Percentiles rank a stretch among this genome's conserved stretches.
These are phyloP conservation scores for Lepidothrix coronata DNA, from an alignment of 2,113 vertebrate species.

Conservation along the genomic window DNA sequence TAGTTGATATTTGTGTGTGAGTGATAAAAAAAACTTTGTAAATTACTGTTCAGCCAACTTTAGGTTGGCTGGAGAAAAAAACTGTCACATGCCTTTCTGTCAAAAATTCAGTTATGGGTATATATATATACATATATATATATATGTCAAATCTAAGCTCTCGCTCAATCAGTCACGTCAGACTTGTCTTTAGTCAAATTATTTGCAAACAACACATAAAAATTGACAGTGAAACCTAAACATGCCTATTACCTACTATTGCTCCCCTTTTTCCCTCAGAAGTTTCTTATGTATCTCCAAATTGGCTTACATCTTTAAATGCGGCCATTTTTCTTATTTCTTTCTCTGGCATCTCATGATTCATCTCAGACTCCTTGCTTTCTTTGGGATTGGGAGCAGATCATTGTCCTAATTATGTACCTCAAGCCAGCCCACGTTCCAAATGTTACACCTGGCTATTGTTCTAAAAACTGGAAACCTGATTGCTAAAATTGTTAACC, in stretches of 20 bases:
- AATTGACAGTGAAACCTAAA: background rate
- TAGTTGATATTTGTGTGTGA: background rate
- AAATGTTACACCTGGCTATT: background rate
- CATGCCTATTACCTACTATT: background rate
- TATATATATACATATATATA: background rate
- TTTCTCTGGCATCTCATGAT: background rate
- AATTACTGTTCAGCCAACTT: background rate
- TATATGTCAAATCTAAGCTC: background rate
- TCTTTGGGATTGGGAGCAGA: background rate
- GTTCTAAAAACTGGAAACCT: background rate
- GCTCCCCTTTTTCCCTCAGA: background rate
- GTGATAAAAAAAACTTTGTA: background rate
- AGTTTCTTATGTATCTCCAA: background rate
- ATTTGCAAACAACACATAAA: background rate
- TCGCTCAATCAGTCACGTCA: background rate
- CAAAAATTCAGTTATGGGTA: background rate
- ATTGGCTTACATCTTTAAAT: background rate
- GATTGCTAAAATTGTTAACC: background rate
- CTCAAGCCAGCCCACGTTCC: background rate
- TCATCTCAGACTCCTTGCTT: background rate
- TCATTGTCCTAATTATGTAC: background rate
- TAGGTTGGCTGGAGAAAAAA: background rate
- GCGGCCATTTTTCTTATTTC: background rate
- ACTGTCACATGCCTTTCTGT: background rate
- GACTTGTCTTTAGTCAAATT: background rate